Evolutionary conservation across 2,113 vertebrate species (phyloP).

Genomic region (Microcebus lehilahytsara): DNA sequence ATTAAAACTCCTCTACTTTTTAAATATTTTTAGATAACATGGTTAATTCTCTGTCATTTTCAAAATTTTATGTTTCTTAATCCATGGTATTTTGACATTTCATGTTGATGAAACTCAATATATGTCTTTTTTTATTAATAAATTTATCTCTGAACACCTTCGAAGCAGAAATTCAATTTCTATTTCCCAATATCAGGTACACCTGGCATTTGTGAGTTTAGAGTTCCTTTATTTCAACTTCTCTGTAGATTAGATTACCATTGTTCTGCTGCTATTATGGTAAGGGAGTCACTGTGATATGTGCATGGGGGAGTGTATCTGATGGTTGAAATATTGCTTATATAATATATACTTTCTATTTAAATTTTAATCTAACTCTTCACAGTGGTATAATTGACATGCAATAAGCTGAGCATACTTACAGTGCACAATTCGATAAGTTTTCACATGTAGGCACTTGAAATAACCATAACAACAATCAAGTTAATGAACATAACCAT

Average conservation of each 20-base stretch:
- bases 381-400: background rate
- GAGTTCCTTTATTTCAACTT: background rate
- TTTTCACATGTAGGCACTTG: background rate
- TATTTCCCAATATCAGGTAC: background rate
- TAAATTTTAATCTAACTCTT: background rate
- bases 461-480: background rate
- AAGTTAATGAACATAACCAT: background rate
- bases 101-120: background rate
- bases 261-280: background rate
- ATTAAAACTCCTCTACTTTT: background rate
- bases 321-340: background rate
- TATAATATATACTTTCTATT: background rate
- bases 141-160: background rate
- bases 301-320: background rate
- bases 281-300: background rate
- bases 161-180: background rate
- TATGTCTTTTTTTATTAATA: background rate
- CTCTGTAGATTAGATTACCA: background rate
- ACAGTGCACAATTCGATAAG: background rate
- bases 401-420: background rate
- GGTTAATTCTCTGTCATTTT: background rate
- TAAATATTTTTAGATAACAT: background rate
- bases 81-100: background rate
- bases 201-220: background rate
- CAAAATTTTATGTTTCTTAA: background rate